Evolutionary conservation across 2,797 vertebrate genomes (phyloP).

Genomic region (Xenops minutus): DNA sequence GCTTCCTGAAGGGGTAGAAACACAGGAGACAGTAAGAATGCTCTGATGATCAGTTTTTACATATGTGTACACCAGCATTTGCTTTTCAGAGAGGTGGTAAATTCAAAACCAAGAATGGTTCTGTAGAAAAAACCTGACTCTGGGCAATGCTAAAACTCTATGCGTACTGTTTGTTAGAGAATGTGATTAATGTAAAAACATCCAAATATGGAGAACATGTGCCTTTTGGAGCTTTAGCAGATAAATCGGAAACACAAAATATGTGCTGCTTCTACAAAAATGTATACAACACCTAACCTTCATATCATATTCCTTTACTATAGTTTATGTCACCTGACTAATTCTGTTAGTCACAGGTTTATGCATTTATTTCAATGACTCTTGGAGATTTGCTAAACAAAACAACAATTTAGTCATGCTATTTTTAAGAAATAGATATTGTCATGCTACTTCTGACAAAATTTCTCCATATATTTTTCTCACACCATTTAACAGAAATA

Average conservation of each 20-base stretch:
- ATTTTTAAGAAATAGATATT: neutral
- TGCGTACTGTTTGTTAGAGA: neutral
- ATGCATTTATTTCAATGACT: neutral
- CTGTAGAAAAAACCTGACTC: neutral
- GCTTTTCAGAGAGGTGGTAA: neutral
- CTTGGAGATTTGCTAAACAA: neutral
- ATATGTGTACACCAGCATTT: neutral
- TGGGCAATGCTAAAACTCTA: neutral
- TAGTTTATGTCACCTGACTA: neutral
- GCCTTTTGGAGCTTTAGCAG: neutral
- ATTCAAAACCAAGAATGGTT: neutral
- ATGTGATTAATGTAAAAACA: neutral
- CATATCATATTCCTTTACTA: neutral
- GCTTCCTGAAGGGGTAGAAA: neutral
- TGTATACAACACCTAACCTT: neutral
- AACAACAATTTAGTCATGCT: neutral
- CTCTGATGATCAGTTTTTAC: neutral
- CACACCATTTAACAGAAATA: neutral
- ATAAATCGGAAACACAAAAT: neutral
- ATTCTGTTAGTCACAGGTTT: neutral
- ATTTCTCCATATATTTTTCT: neutral
- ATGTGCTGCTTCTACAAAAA: neutral
- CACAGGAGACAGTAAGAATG: neutral
- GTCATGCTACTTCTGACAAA: neutral
- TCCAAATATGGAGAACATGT: neutral